Evolutionary conservation across 1,140 invertebrate genomes (phyloP).

Genomic region (Hirudo medicinalis): DNA sequence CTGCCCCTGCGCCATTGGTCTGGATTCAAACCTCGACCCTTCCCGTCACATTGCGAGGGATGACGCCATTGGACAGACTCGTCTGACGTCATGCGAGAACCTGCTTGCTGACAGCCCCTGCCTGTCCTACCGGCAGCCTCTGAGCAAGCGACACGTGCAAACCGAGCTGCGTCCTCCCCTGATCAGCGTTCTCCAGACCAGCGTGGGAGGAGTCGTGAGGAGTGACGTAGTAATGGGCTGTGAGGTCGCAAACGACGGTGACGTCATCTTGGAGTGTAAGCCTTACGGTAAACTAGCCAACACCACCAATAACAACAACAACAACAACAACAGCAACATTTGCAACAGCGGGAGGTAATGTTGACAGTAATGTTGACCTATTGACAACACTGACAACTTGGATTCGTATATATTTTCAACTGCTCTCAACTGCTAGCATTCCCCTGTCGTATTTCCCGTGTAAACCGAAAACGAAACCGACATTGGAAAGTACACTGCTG

Average conservation of each 20-base stretch:
- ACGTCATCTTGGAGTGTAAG: not conserved
- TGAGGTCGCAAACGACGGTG: not conserved
- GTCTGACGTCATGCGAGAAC: not conserved
- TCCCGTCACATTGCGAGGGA: not conserved
- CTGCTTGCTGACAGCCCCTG: not conserved
- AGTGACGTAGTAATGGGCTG: constrained; percentile 6
- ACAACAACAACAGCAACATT: too few species aligned
- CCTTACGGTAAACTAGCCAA: too few species aligned
- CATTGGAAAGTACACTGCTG: too few species aligned
- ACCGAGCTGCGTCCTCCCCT: too few species aligned
- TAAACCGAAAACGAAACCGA: too few species aligned
- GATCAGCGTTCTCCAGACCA: not conserved
- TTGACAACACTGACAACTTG: too few species aligned
- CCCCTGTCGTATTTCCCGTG: too few species aligned
- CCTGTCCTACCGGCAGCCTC: not conserved
- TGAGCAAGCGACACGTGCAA: not conserved
- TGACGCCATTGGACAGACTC: not conserved
- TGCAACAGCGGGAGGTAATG: too few species aligned
- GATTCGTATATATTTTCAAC: too few species aligned
- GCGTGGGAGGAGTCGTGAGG: not conserved
- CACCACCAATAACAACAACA: too few species aligned
- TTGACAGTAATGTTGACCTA: too few species aligned
- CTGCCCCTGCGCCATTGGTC: constrained; percentile 8
- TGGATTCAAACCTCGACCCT: constrained; percentile 1
- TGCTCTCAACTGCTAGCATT: too few species aligned